Conservation (phyloP, 2,888 invertebrate species). For the Aleiodes leptofemur region DNA sequence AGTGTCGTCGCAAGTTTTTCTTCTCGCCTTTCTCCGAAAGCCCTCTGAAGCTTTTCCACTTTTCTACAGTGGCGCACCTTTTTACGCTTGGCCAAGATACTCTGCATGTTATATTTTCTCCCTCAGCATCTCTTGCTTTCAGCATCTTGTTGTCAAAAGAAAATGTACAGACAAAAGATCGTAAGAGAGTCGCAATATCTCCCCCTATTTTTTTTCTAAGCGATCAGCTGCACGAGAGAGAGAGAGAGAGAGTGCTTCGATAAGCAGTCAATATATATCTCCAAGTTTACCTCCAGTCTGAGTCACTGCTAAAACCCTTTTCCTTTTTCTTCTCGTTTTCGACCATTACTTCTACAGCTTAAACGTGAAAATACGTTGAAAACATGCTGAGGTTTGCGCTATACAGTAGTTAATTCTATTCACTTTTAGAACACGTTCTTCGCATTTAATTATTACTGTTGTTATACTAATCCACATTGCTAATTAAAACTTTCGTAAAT, state of each 20-base stretch:
- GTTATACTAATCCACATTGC: too few relatives aligned
- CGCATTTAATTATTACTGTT: too few relatives aligned
- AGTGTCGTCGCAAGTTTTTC: conserved; percentile 34
- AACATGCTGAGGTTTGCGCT: conserved; percentile 63
- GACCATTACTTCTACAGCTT: conserved; percentile 44
- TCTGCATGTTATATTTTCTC: conserved; percentile 38
- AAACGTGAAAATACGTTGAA: conserved; percentile 47
- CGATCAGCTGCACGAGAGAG: conserved; percentile 49
- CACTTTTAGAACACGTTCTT: conserved; percentile 50
- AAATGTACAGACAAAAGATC: conserved; percentile 61
- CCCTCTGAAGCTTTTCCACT: conserved; percentile 25
- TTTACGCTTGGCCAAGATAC: conserved; percentile 35
- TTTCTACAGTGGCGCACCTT: conserved; percentile 41
- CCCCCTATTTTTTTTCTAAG: conserved; percentile 43
- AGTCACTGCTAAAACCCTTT: conserved; percentile 52
- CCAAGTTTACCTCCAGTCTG: conserved; percentile 49
- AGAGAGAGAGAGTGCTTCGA: conserved; percentile 56
- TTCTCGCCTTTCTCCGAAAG: conserved; percentile 28
- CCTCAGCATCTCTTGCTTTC: conserved; percentile 53
- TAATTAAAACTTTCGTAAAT: too few relatives aligned
- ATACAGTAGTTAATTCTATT: conserved; percentile 60
- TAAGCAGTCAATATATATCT: conserved; percentile 65
- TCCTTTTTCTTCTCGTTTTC: conserved; percentile 31
- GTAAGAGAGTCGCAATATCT: conserved; percentile 42
- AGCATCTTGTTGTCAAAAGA: conserved; percentile 67